Conservation (phyloP, 2,113 vertebrate species). For the western clawed frog (Xenopus tropicalis) region UCB_Xtro_10.0 CM004444.2:129555001-129555500, state of each 20-base stretch:
- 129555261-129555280: slow-evolving; percentile 4
- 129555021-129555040: no score
- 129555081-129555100: no score
- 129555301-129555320: slow-evolving; percentile 18
- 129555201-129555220: neutral
- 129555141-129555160: no score
- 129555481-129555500: neutral
- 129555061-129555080: no score
- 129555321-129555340: slow-evolving; percentile 15
- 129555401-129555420: slow-evolving; percentile 22
- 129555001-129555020: no score
- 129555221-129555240: neutral
- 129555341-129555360: slow-evolving; percentile 12
- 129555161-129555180: no score
- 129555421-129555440: slow-evolving; percentile 31
- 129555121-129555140: no score
- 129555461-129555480: neutral
- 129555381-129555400: slow-evolving; percentile 29
- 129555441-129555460: slow-evolving; percentile 22
- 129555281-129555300: slow-evolving; percentile 6
- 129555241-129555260: slow-evolving; percentile 7
- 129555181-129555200: no score
- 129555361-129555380: slow-evolving; percentile 27
- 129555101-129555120: no score
- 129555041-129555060: no score